A percentile compares a stretch with the other conserved stretches of the same genome.
Conservation (phyloP, 2,797 vertebrate species). For the Echeneis naucrates region DNA sequence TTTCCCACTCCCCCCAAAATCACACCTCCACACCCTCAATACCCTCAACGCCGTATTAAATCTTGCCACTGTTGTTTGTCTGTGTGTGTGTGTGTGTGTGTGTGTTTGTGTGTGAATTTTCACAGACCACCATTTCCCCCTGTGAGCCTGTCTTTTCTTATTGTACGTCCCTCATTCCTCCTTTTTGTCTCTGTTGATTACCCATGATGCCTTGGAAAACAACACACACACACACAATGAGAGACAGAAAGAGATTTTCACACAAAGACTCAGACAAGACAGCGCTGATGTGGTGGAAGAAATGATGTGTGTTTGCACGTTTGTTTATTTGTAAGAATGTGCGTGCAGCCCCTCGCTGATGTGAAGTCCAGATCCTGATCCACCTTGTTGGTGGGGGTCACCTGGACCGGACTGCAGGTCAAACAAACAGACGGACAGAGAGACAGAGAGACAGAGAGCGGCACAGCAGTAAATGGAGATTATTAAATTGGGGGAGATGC, state of each 20-base stretch:
- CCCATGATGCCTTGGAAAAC: slow-evolving; percentile 55
- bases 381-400: no score
- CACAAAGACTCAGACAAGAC: slow-evolving; percentile 48
- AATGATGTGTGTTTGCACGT: slow-evolving; percentile 77
- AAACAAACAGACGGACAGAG: background rate
- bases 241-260: slow-evolving; percentile 26
- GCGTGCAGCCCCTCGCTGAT: no score
- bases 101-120: slow-evolving; percentile 53
- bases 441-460: background rate
- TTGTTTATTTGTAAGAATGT: slow-evolving; percentile 11
- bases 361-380: no score
- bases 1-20: slow-evolving; percentile 67
- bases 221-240: slow-evolving; percentile 14
- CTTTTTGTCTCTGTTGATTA: slow-evolving; percentile 42
- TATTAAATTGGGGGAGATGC: slow-evolving; percentile 15
- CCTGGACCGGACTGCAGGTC: no score
- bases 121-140: slow-evolving; percentile 48
- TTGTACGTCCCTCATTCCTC: slow-evolving; percentile 22
- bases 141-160: slow-evolving; percentile 47
- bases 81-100: slow-evolving; percentile 40
- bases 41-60: slow-evolving; percentile 72
- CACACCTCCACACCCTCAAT: slow-evolving; percentile 75
- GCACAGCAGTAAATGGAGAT: slow-evolving; percentile 1
- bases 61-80: slow-evolving; percentile 76
- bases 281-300: slow-evolving; percentile 54